Percentiles rank a stretch among this genome's conserved stretches.
Conservation (phyloP, 2,888 invertebrate genomes). For the Macrosoma leucophasiata region DNA sequence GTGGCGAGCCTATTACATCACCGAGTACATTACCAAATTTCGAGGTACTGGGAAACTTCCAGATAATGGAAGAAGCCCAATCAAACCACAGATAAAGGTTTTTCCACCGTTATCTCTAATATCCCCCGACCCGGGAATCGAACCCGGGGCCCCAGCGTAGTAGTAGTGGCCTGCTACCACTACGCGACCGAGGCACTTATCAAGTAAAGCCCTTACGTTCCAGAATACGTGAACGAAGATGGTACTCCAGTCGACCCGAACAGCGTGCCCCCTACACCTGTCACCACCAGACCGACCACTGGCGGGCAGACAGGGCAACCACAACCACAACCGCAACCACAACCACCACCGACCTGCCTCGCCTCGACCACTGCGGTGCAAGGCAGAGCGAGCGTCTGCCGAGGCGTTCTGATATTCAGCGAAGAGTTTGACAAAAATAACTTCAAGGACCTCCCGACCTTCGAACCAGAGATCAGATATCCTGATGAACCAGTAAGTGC, state of each 20-base stretch:
- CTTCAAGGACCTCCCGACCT: slow-evolving; percentile 48
- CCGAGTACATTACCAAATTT: too few relatives aligned
- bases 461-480: slow-evolving; percentile 74
- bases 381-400: slow-evolving; percentile 50
- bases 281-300: slow-evolving; percentile 24
- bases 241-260: slow-evolving; percentile 36
- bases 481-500: slow-evolving; percentile 75
- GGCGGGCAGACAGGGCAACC: not conserved
- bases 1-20: too few relatives aligned
- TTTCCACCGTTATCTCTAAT: too few relatives aligned
- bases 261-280: slow-evolving; percentile 14
- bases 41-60: too few relatives aligned
- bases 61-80: too few relatives aligned
- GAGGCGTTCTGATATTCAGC: slow-evolving; percentile 74
- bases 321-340: slow-evolving; percentile 20
- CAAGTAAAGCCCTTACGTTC: too few relatives aligned
- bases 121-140: too few relatives aligned
- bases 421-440: slow-evolving; percentile 69
- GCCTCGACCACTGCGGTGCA: slow-evolving; percentile 41
- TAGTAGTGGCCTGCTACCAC: too few relatives aligned
- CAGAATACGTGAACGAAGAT: slow-evolving; percentile 54
- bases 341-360: slow-evolving; percentile 31
- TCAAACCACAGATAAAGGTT: too few relatives aligned
- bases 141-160: too few relatives aligned
- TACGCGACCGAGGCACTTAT: too few relatives aligned